Base-by-base conservation (phyloP, 2,888 invertebrate genomes). In the Melieria crassipennis region DNA sequence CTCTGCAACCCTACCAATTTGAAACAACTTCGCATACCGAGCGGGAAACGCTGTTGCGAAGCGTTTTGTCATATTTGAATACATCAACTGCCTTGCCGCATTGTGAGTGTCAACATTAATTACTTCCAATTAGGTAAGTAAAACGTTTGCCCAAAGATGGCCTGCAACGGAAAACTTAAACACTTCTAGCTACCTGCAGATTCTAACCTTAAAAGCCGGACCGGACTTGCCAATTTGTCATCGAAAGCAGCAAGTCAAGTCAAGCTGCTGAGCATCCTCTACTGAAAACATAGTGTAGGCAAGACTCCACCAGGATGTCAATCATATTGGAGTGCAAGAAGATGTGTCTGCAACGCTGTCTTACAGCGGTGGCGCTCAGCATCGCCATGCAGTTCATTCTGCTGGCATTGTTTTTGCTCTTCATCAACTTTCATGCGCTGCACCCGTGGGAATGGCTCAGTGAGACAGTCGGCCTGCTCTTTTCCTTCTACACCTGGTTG, bases 401-500 rank as follows among this genome's bases (percentile, higher is more conserved):
- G 55, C 87, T 90, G 5, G 81, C 88, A 42, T 76, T 87, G 0
- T 86, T 90, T 75, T 86, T 90, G 60, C 87, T 89, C 60, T 79
- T 90, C 73, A 90, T 91, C 1, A 92, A 93, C 84, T 85, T 91
- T 48, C 89, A 91, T 79, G 77, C 91, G 16, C 82, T 92, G 58
- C 91, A 92, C 81, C 92, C 92, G 0, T 72, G 91, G 16, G 82
- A 87, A 77, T 94, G 93, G 93, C 81, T 93, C n/a, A 80, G 87
- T 47, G 88, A 89, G 52, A 90, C 91, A 0, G 84, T 92, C 75
- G 79, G 87, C 13, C 88, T 91, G 11, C 87, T 93, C 55, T 80
- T 84, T 71, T 85, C 86, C 10, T 78, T 83, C 16, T 85, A 90
- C 81, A 92, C 92, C 85, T 90, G 91, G 87, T 82, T 91, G 0